These are phyloP conservation scores for Patiria miniata DNA, from an alignment of 35 echinoderm and acorn worm species.

Conservation along the genomic window DNA sequence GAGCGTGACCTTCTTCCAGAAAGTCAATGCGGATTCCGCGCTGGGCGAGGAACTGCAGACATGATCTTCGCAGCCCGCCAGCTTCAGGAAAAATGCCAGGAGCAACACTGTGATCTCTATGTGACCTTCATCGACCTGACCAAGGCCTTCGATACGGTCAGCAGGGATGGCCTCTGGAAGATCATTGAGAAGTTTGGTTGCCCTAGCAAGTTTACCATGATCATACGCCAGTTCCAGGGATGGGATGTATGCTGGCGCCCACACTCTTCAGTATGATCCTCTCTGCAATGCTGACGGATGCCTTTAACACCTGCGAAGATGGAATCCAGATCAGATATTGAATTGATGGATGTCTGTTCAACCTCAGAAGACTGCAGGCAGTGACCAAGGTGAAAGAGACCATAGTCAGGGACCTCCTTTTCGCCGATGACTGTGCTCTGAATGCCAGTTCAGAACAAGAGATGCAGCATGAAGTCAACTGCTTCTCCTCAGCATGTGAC, in stretches of 20 bases:
- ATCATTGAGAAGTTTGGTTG: not conserved
- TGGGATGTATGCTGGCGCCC: conserved; percentile 30
- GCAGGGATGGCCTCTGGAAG: conserved; percentile 21
- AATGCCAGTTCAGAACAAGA: no score
- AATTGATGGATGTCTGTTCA: no score
- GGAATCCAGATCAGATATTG: no score
- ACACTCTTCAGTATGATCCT: conserved; percentile 8
- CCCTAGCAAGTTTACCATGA: not conserved
- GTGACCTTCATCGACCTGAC: not conserved
- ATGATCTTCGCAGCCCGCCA: conserved; percentile 67
- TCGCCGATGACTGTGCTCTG: no score
- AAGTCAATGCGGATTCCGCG: conserved; percentile 54
- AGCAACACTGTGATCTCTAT: conserved; percentile 17
- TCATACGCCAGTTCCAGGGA: not conserved
- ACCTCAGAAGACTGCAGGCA: no score
- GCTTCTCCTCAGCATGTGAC: no score
- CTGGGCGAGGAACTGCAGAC: conserved; percentile 45
- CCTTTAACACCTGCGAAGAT: no score
- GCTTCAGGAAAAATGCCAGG: conserved; percentile 38
- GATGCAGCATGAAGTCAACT: no score
- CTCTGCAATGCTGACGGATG: not conserved
- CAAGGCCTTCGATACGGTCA: conserved; percentile 42
- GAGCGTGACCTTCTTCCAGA: not conserved
- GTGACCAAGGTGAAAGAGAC: no score
- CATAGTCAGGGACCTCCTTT: no score